Evolutionary conservation across 1,140 invertebrate genomes (phyloP).

Genomic region (Cylas formicarius): DNA sequence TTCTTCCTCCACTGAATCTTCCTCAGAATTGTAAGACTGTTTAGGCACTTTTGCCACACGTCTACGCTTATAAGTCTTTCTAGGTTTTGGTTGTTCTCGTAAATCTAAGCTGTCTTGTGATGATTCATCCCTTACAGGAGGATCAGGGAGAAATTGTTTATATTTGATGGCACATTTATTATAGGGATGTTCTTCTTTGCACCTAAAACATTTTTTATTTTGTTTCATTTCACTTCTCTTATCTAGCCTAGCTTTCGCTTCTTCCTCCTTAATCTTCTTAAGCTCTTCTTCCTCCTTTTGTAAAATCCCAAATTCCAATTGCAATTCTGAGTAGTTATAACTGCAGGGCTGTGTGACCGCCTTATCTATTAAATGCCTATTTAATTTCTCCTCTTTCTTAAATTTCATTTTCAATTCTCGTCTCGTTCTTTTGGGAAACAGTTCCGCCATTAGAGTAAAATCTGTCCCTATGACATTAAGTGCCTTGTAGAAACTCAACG

Average conservation of each 20-base stretch:
- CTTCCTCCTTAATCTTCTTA: constrained; percentile 25
- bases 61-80: background rate
- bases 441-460: constrained; percentile 75
- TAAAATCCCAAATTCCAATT: constrained; percentile 39
- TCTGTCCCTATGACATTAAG: constrained; percentile 81
- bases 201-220: constrained; percentile 5
- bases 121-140: background rate
- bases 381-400: constrained; percentile 46
- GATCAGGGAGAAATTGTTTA: background rate
- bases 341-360: constrained; percentile 43
- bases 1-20: background rate
- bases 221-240: constrained; percentile 12
- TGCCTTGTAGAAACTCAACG: constrained; percentile 80
- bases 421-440: constrained; percentile 72
- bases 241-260: constrained; percentile 9
- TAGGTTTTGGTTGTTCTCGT: background rate
- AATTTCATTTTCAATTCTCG: constrained; percentile 73
- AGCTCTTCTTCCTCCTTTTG: constrained; percentile 32
- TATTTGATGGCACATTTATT: background rate
- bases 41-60: background rate
- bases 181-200: background rate
- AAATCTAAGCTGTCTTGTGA: background rate
- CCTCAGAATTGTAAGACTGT: background rate
- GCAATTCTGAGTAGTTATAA: constrained; percentile 44
- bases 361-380: constrained; percentile 42